Conservation (phyloP, 1,140 invertebrate genomes). For the Acromyrmex heyeri region DNA sequence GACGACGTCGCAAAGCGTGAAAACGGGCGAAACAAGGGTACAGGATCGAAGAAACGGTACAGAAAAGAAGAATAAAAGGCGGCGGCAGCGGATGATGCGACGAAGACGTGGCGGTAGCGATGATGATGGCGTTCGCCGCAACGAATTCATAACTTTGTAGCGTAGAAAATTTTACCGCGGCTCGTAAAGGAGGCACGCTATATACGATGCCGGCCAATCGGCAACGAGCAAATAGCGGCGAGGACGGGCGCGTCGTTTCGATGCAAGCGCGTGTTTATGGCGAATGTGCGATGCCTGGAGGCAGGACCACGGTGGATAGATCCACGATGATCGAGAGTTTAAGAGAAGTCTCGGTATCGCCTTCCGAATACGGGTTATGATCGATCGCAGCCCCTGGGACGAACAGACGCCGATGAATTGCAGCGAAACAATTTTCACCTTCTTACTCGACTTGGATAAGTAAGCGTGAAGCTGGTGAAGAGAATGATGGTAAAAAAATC, state of each 20-base stretch:
- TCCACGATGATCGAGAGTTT: slow-evolving; percentile 58
- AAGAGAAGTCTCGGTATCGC: slow-evolving; percentile 13
- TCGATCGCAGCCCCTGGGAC: slow-evolving; percentile 16
- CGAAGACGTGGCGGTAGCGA: slow-evolving; percentile 3
- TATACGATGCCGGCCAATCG: slow-evolving; percentile 71
- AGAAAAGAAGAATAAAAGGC: slow-evolving; percentile 15
- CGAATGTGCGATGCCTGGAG: slow-evolving; percentile 33
- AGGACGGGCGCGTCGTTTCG: slow-evolving; percentile 56
- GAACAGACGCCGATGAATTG: slow-evolving; percentile 54
- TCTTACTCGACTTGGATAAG: neutral
- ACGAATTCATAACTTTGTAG: slow-evolving; percentile 79
- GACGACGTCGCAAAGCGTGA: slow-evolving; percentile 37
- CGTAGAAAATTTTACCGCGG: slow-evolving; percentile 76
- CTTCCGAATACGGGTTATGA: slow-evolving; percentile 45
- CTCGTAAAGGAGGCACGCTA: slow-evolving; percentile 73
- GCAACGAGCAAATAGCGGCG: slow-evolving; percentile 57
- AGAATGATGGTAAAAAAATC: neutral
- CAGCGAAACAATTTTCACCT: slow-evolving; percentile 63
- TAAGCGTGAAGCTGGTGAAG: neutral
- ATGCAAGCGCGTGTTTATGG: slow-evolving; percentile 57
- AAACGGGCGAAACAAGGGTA: slow-evolving; percentile 57
- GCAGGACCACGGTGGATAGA: slow-evolving; percentile 22
- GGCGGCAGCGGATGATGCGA: neutral
- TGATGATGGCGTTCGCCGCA: slow-evolving; percentile 42
- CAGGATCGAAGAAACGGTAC: neutral